Evolutionary conservation across 2,113 vertebrate species (phyloP).

Genomic region (Sclerurus mexicanus): DNA sequence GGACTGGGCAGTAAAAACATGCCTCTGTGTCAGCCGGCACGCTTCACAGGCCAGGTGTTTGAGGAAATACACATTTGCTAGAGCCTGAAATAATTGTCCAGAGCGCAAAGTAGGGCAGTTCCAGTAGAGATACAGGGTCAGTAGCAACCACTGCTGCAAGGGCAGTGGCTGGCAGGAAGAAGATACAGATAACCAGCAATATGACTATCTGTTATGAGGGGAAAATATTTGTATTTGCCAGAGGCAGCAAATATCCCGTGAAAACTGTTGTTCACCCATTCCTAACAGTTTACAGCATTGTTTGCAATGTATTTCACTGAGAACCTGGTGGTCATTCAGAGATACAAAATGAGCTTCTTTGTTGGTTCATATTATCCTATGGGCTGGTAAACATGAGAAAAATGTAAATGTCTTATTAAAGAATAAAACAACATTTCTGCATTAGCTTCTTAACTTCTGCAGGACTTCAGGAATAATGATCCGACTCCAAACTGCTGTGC

Average conservation of each 20-base stretch:
- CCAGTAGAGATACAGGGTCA: background rate
- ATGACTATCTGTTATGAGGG: background rate
- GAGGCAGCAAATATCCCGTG: background rate
- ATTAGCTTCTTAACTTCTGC: background rate
- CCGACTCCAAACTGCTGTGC: background rate
- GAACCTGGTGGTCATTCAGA: background rate
- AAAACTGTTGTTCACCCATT: background rate
- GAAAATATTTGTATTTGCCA: background rate
- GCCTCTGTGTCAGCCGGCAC: background rate
- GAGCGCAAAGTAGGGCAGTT: background rate
- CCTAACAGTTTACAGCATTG: background rate
- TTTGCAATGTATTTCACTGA: background rate
- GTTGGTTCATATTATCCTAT: background rate
- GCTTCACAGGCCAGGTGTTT: background rate
- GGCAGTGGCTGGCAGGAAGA: background rate
- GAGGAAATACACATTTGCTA: background rate
- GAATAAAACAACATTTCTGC: background rate
- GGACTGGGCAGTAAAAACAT: background rate
- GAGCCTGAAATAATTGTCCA: background rate
- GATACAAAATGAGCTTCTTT: background rate
- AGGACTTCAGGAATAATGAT: background rate
- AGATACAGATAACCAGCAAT: background rate
- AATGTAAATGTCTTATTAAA: background rate
- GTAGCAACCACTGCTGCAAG: background rate
- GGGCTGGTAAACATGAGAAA: background rate